phyloP scores from a whole-genome alignment of 2,888 invertebrate genomes.

The Leucophenga montana region DNA sequence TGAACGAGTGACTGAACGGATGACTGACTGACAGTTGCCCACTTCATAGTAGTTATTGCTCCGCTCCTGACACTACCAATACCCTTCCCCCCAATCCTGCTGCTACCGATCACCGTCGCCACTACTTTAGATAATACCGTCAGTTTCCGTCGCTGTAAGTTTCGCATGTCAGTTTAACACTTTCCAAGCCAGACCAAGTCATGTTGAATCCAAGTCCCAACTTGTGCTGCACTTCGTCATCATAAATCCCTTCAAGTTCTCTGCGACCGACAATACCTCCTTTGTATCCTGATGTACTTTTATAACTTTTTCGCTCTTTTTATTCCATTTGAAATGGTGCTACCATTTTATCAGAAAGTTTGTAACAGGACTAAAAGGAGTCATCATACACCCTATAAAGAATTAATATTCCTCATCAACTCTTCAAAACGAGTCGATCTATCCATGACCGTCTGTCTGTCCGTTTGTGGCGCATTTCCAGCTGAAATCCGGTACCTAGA shows the following conservation, averaged over 20 bases:
- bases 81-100: background rate
- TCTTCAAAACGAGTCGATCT: no score
- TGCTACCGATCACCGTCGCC: background rate
- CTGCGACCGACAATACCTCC: background rate
- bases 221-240: slow-evolving; percentile 5
- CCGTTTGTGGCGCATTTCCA: no score
- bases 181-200: slow-evolving; percentile 31
- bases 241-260: slow-evolving; percentile 50
- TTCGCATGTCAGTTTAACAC: slow-evolving; percentile 67
- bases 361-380: no score
- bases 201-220: background rate
- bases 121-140: background rate
- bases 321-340: background rate
- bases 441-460: no score
- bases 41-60: slow-evolving; percentile 17
- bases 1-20: background rate
- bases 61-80: slow-evolving; percentile 40
- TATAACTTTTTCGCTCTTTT: slow-evolving; percentile 37
- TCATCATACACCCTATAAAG: background rate
- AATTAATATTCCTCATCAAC: no score
- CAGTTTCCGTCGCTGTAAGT: no score
- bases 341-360: background rate
- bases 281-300: slow-evolving; percentile 44
- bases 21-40: slow-evolving; percentile 18
- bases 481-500: no score